Conservation (phyloP, 2,797 vertebrate genomes). For the Arnoldichthys spilopterus region DNA sequence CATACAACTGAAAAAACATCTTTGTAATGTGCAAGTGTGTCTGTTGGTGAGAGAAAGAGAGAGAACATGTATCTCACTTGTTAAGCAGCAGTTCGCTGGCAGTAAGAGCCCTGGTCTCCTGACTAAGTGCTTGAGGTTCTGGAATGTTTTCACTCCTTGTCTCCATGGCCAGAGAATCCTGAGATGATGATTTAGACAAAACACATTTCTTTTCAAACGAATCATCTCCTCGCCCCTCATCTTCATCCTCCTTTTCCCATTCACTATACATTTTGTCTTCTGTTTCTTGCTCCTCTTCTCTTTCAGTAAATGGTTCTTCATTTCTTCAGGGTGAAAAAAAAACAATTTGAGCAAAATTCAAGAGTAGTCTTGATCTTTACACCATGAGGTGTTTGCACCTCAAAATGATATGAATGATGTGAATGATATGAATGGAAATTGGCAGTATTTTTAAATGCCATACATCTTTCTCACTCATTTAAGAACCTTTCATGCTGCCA, state of each 20-base stretch:
- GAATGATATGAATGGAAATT: too few relatives aligned
- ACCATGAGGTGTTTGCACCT: not conserved
- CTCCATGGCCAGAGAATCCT: not conserved
- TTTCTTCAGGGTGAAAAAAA: conserved; percentile 44
- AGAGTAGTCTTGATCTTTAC: not conserved
- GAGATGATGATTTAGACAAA: conserved; percentile 29
- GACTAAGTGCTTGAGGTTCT: conserved; percentile 57
- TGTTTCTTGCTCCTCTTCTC: conserved; percentile 10
- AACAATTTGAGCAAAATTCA: not conserved
- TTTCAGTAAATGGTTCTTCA: conserved; percentile 45
- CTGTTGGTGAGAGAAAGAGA: not conserved
- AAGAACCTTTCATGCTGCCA: too few relatives aligned
- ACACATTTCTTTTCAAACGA: conserved; percentile 16
- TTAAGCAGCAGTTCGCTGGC: conserved; percentile 79
- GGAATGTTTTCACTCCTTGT: conserved; percentile 29
- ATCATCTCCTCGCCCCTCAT: conserved; percentile 2
- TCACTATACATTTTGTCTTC: conserved; percentile 16
- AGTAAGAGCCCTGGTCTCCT: conserved; percentile 72
- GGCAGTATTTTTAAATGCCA: too few relatives aligned
- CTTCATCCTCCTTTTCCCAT: not conserved
- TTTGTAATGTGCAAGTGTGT: not conserved
- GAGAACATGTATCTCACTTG: conserved; percentile 70
- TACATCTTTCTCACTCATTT: too few relatives aligned
- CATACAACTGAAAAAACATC: not conserved
- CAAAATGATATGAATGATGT: too few relatives aligned